A percentile compares a stretch with the other conserved stretches of the same genome.
Conservation (phyloP, 2,113 vertebrate species). For the Chlamydotis undulata region DNA sequence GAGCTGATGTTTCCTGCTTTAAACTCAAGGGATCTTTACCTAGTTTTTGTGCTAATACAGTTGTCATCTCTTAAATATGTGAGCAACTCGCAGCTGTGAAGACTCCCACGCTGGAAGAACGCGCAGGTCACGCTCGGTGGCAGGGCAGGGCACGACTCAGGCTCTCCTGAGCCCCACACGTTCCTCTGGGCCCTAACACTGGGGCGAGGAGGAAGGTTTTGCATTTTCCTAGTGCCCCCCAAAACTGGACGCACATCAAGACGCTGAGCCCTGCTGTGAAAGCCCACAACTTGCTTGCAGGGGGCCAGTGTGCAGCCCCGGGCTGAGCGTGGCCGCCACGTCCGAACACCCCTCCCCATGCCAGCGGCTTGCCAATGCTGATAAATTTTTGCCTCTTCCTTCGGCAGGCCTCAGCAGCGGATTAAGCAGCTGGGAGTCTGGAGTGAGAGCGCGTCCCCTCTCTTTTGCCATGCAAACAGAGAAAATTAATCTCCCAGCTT, state of each 20-base stretch:
- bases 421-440: constrained; percentile 65
- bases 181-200: not conserved
- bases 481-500: constrained; percentile 75
- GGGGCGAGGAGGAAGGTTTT: not conserved
- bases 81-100: not conserved
- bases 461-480: constrained; percentile 70
- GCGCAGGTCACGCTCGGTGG: not conserved
- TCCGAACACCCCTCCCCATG: not conserved
- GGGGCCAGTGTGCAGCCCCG: not conserved
- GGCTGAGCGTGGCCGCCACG: not conserved
- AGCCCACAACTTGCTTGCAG: fast-evolving
- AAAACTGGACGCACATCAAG: fast-evolving
- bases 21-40: constrained; percentile 56
- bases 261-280: not conserved
- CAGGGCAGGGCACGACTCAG: fast-evolving
- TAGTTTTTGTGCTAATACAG: not conserved
- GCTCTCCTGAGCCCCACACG: not conserved
- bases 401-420: not conserved
- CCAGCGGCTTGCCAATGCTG: not conserved
- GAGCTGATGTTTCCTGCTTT: constrained; percentile 29
- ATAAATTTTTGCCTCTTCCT: constrained; percentile 22
- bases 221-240: not conserved
- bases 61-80: constrained; percentile 54
- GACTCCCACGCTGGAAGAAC: not conserved
- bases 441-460: constrained; percentile 18